These are phyloP conservation scores for Dryomyza anilis DNA, from an alignment of 2,888 invertebrate genomes.

Conservation along the genomic window DNA sequence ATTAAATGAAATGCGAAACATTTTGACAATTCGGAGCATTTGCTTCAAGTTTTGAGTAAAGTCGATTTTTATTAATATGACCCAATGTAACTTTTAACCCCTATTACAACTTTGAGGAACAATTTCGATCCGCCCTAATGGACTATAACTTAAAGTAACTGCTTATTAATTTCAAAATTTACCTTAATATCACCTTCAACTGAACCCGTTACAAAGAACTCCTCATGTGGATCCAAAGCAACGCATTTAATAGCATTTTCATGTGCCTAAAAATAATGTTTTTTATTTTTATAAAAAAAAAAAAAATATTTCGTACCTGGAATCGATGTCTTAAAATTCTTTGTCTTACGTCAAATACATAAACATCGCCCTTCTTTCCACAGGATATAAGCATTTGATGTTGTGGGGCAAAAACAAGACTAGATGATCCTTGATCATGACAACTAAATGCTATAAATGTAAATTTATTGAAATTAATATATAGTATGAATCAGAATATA, in stretches of 20 bases:
- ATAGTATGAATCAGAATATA: background rate
- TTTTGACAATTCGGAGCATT: too few species aligned
- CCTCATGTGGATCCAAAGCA: constrained; percentile 92
- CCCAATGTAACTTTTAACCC: too few species aligned
- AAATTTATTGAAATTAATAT: background rate
- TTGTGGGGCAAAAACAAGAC: constrained; percentile 88
- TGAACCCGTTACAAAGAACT: constrained; percentile 94
- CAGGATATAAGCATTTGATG: constrained; percentile 94
- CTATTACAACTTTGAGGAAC: too few species aligned
- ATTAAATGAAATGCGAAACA: too few species aligned
- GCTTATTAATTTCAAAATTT: background rate
- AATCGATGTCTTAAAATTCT: constrained; percentile 84
- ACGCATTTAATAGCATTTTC: constrained; percentile 94
- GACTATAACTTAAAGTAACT: background rate
- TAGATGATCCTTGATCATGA: constrained; percentile 92
- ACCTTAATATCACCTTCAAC: constrained; percentile 93
- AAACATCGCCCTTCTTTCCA: constrained; percentile 96
- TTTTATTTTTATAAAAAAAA: background rate
- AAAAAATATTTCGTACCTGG: constrained; percentile 58
- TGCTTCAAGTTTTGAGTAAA: too few species aligned
- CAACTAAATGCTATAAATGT: constrained; percentile 80
- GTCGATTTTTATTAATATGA: too few species aligned
- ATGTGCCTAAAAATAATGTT: constrained; percentile 70
- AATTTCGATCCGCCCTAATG: too few species aligned
- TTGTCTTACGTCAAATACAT: constrained; percentile 93